A percentile compares a stretch with the other conserved stretches of the same genome.
phyloP scores from a whole-genome alignment of 2,888 invertebrate species.

The Cephus runcator region DNA sequence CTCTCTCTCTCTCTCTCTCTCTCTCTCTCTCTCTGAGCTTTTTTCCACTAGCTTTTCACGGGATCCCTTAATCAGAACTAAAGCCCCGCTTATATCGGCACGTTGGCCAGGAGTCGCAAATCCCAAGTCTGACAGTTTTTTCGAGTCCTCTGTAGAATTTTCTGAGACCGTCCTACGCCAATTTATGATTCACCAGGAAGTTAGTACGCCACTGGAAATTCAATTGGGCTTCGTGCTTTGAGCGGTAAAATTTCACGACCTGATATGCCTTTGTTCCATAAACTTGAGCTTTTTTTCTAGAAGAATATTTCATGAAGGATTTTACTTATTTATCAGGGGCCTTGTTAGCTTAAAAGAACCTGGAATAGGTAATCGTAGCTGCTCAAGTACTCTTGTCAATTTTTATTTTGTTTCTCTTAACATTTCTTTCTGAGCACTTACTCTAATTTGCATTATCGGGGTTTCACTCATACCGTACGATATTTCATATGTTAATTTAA shows the following conservation, averaged over 20 bases:
- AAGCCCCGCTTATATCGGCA: not conserved
- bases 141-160: not conserved
- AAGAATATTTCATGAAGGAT: not conserved
- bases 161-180: not conserved
- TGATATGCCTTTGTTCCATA: not conserved
- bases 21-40: not conserved
- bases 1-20: no score
- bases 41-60: not conserved
- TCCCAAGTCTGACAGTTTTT: not conserved
- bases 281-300: not conserved
- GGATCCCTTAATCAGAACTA: not conserved
- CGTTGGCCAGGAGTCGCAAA: not conserved
- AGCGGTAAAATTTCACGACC: not conserved
- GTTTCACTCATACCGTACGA: not conserved
- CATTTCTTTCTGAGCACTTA: not conserved
- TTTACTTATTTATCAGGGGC: not conserved
- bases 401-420: not conserved
- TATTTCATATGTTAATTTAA: not conserved
- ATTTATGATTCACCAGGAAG: not conserved
- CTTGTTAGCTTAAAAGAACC: not conserved
- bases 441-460: not conserved
- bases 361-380: not conserved
- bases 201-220: not conserved
- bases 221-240: not conserved
- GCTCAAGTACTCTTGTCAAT: not conserved